Conservation (phyloP, 2,888 invertebrate genomes). For the Rutpela maculata region DNA sequence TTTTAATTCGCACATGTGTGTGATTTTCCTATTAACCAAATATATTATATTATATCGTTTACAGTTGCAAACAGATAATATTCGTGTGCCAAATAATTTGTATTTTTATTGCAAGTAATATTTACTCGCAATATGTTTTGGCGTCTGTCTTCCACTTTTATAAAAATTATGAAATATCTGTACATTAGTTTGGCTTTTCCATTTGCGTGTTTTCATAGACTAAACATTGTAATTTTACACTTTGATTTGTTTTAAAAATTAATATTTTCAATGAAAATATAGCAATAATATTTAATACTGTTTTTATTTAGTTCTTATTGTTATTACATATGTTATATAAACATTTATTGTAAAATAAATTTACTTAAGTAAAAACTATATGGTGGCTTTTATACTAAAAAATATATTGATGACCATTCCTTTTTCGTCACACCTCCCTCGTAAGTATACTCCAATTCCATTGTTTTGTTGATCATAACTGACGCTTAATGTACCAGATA, state of each 20-base stretch:
- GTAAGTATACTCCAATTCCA: too few species aligned
- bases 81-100: constrained; percentile 63
- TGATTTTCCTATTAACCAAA: too few species aligned
- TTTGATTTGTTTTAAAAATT: constrained; percentile 17
- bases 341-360: constrained; percentile 40
- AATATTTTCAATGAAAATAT: constrained; percentile 34
- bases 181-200: constrained; percentile 30
- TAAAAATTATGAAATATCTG: constrained; percentile 48
- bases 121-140: constrained; percentile 63
- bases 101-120: constrained; percentile 61
- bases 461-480: too few species aligned
- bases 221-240: constrained; percentile 26
- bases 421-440: too few species aligned
- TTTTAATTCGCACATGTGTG: too few species aligned
- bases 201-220: constrained; percentile 15
- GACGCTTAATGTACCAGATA: too few species aligned
- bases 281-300: constrained; percentile 41
- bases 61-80: constrained; percentile 33
- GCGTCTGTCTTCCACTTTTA: constrained; percentile 71
- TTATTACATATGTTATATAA: constrained; percentile 38
- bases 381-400: too few species aligned
- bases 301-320: constrained; percentile 40
- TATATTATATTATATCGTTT: not conserved
- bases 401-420: too few species aligned
- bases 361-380: constrained; percentile 17